These are phyloP conservation scores for Trididemnum clinides DNA, from an alignment of 23 tunicate species.

Conservation along the genomic window DNA sequence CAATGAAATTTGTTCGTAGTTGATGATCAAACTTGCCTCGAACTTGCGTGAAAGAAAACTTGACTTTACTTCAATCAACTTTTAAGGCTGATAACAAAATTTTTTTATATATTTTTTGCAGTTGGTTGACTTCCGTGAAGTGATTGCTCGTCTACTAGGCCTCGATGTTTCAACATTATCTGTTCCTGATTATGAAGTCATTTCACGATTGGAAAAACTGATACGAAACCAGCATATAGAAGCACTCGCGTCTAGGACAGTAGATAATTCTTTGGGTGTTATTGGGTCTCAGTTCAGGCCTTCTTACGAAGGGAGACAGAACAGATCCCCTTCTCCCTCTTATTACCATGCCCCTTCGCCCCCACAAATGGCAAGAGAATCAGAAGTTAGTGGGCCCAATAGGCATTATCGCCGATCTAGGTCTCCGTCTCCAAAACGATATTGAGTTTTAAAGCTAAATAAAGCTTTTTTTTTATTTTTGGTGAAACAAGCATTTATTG, in stretches of 20 bases:
- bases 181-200: conserved; percentile 91
- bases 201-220: conserved; percentile 76
- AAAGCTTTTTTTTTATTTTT: no score
- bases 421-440: conserved; percentile 58
- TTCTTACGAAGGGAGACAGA: conserved; percentile 29
- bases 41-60: no score
- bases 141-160: conserved; percentile 90
- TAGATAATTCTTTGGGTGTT: conserved; percentile 46
- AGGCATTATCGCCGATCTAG: conserved; percentile 66
- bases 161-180: conserved; percentile 79
- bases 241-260: conserved; percentile 47
- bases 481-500: no score
- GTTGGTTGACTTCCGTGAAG: conserved; percentile 92
- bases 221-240: conserved; percentile 84
- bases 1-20: no score
- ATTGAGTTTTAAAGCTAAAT: no score
- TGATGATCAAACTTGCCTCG: no score
- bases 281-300: conserved; percentile 53
- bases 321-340: conserved; percentile 8
- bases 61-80: no score
- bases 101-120: no score
- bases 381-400: conserved; percentile 34
- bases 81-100: no score
- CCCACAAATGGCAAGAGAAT: conserved; percentile 3
- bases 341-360: conserved; percentile 24